Evolutionary conservation across 2,888 invertebrate genomes (phyloP).

Genomic region (Chaetogeoica ovagalla): DNA sequence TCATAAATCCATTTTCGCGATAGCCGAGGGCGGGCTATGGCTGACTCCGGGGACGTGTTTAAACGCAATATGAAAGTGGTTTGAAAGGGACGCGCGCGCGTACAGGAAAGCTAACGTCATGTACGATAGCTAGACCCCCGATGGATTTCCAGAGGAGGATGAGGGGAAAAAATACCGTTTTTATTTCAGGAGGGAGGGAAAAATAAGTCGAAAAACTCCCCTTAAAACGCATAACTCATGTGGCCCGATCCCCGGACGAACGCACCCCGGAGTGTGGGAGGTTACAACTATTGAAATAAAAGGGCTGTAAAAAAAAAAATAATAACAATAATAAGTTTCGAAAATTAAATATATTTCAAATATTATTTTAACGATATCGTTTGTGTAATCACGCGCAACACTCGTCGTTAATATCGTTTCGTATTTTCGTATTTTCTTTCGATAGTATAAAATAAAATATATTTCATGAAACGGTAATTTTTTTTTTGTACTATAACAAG

Average conservation of each 20-base stretch:
- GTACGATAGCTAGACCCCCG: constrained; percentile 19
- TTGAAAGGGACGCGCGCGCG: too few relatives aligned
- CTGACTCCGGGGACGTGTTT: background rate
- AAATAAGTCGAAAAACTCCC: constrained; percentile 3
- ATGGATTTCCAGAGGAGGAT: constrained; percentile 7
- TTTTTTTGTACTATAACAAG: too few relatives aligned
- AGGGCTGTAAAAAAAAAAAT: background rate
- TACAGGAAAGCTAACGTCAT: constrained; percentile 9
- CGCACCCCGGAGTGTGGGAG: too few relatives aligned
- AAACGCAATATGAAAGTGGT: constrained; percentile 1
- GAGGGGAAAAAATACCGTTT: background rate
- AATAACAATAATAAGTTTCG: too few relatives aligned
- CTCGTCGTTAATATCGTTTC: too few relatives aligned
- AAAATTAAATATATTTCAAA: too few relatives aligned
- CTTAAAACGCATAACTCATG: background rate
- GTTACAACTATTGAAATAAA: background rate
- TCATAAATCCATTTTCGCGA: constrained; percentile 23
- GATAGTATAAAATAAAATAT: too few relatives aligned
- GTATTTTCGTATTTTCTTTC: too few relatives aligned
- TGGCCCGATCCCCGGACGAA: background rate
- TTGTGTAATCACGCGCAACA: too few relatives aligned
- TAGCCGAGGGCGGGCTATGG: background rate
- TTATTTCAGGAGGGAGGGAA: background rate
- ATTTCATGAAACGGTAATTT: too few relatives aligned
- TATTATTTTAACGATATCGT: too few relatives aligned